Base-by-base conservation (phyloP, 2,888 invertebrate species). In the Elmis aenea region DNA sequence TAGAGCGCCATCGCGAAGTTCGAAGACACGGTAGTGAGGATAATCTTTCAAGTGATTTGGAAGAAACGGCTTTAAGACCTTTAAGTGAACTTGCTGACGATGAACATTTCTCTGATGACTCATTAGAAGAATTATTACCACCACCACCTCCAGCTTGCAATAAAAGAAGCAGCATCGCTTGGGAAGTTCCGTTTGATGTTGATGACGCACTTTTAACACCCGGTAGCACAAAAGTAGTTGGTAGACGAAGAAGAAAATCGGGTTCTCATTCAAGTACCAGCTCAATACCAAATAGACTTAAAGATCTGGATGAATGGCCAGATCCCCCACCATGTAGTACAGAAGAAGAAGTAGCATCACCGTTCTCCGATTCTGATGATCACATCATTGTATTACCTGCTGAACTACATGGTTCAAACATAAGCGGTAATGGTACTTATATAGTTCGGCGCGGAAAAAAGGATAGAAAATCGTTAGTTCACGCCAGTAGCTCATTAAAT, bases 151-250 rank as follows among this genome's bases (percentile, higher is more conserved):
- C 62, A 28, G 52, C 62, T 16, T 40, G 76, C 52, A 79, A 78
- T 60, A 86, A 86, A 70, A 76, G 85, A 55, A 81, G 83, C 61
- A 86, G 87, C 61, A 86, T 88, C 52, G 87, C 88, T 45, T 88
- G 89, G 88, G 87, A 89, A 73, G 87, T 89, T 46, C 82, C 87
- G 45, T 74, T 89, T 54, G 75, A 75, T 36, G 81, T 83, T 61
- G 81, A 79, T 62, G 81, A 81, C 62, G 77, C 81, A 38, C 71
- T 82, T 24, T 74, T 81, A 43, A 81, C 81, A 26, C 83, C 83
- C 25, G 83, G 64, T 38, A 64, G 63, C 47, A 62, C 64, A 13
- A 63, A 66, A 57, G 62, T 65, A 15, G 59, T 65, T 26, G 64
- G 63, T 26, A 48, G 55, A 39, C 43, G 52, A 43, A 51, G 57